Percentiles rank a stretch among this genome's conserved stretches.
Conservation (phyloP, 1,140 invertebrate species). For the Vollenhovia emeryi region DNA sequence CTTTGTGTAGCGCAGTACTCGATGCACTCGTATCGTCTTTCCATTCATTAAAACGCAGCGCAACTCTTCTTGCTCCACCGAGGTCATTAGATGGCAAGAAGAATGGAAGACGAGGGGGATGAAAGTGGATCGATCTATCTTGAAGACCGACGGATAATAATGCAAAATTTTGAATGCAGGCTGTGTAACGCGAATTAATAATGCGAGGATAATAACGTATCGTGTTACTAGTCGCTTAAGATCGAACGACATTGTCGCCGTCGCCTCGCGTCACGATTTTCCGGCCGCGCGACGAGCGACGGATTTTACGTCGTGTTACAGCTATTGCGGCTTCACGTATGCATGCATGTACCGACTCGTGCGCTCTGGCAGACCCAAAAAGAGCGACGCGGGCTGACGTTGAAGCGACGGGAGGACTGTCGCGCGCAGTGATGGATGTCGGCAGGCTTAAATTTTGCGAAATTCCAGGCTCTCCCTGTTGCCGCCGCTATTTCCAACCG, state of each 20-base stretch:
- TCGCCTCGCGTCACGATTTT: slow-evolving; percentile 18
- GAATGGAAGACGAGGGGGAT: background rate
- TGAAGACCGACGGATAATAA: background rate
- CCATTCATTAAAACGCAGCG: background rate
- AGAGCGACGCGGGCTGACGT: slow-evolving; percentile 56
- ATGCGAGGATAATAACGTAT: background rate
- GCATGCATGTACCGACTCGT: slow-evolving; percentile 43
- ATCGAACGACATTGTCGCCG: slow-evolving; percentile 29
- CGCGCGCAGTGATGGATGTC: slow-evolving; percentile 72
- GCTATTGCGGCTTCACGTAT: slow-evolving; percentile 48
- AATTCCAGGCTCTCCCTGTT: slow-evolving; percentile 63
- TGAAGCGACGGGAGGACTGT: slow-evolving; percentile 59
- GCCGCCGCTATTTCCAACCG: slow-evolving; percentile 39
- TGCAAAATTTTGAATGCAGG: background rate
- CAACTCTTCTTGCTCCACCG: background rate
- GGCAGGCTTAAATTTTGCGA: slow-evolving; percentile 74
- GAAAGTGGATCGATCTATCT: background rate
- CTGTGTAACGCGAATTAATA: background rate
- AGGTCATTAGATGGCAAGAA: background rate
- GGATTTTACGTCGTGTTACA: slow-evolving; percentile 54
- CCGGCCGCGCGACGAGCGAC: slow-evolving; percentile 32
- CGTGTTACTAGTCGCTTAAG: background rate
- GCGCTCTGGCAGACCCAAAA: slow-evolving; percentile 41
- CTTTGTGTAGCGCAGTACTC: background rate
- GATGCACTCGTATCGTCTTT: background rate